Conservation (phyloP, 2,888 invertebrate species). For the Dioctria linearis region DNA sequence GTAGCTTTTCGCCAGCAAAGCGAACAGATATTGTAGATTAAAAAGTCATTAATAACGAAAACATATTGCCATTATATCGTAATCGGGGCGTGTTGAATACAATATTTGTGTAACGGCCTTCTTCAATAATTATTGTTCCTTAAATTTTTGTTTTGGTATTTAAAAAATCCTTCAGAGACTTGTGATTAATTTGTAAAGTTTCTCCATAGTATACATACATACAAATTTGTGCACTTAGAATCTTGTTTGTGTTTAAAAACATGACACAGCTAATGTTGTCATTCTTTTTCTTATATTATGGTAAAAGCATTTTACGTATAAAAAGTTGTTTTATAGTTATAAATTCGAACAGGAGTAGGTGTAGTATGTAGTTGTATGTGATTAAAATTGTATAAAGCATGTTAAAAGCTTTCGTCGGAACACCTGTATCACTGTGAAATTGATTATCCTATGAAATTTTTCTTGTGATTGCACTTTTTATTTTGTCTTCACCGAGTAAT, state of each 20-base stretch:
- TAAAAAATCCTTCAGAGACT: background rate
- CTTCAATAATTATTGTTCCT: background rate
- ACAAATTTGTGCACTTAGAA: conserved; percentile 26
- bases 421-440: conserved; percentile 34
- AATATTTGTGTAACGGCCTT: background rate
- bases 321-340: conserved; percentile 17
- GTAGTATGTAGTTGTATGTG: background rate
- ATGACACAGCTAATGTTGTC: conserved; percentile 10
- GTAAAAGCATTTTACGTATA: conserved; percentile 24
- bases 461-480: conserved; percentile 23
- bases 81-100: background rate
- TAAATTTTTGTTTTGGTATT: background rate
- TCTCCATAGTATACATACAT: background rate
- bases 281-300: conserved; percentile 27
- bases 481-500: background rate
- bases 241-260: background rate
- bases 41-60: background rate
- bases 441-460: conserved; percentile 6
- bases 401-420: conserved; percentile 21
- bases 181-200: conserved; percentile 8
- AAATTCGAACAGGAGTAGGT: background rate
- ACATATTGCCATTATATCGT: background rate
- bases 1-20: conserved; percentile 19
- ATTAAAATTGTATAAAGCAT: conserved; percentile 22
- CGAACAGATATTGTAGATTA: background rate